Evolutionary conservation across 2,113 vertebrate species (phyloP), one percentile per base, ranked within the genome.

Genomic region (Spea bombifrons): DNA sequence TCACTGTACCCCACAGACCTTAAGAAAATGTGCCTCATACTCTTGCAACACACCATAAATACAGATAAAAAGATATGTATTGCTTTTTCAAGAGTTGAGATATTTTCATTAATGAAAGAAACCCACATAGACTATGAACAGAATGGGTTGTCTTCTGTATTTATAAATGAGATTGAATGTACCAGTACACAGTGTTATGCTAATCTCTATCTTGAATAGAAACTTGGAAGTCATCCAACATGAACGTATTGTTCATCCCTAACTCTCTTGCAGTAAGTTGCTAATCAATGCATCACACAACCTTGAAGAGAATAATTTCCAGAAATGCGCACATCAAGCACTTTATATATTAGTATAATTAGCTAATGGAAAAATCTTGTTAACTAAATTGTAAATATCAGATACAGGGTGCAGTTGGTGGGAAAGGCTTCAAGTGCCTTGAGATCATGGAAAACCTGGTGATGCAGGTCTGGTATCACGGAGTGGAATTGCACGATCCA

Each of bases 281-380:
- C 67, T 59, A 57, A 30, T 79, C 50, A 73, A 66, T 52, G 49
- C 49, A 63, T 55, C 64, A 49, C 5, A 13, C 43, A 46, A 61
- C 64, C 30, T 43, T 66, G 44, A 68, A 67, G 53, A 68, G 65
- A 64, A 68, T 68, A 66, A 68, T 66, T 10, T 50, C 8, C 52
- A 66, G 63, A 68, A 74, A 80, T 66, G 71, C 49, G 52, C 69
- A 71, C 61, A n/a, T 50, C 50, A 71, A 71, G 12, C 78, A 44
- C 71, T 8, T 66, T 78, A 12, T 67, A 44, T 44, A 80, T 73
- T 50, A 50, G 30, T 73, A 55, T 68, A 73, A 80, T 80, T 53
- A 80, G 65, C 64, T 74, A 80, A 80, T 80, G 78, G 64, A 68
- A 43, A 52, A 46, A 16, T 2, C 16, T 71, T 71, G 63, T 66